Evolutionary conservation across 2,888 invertebrate species (phyloP).

Genomic region (Eudemis profundana): DNA sequence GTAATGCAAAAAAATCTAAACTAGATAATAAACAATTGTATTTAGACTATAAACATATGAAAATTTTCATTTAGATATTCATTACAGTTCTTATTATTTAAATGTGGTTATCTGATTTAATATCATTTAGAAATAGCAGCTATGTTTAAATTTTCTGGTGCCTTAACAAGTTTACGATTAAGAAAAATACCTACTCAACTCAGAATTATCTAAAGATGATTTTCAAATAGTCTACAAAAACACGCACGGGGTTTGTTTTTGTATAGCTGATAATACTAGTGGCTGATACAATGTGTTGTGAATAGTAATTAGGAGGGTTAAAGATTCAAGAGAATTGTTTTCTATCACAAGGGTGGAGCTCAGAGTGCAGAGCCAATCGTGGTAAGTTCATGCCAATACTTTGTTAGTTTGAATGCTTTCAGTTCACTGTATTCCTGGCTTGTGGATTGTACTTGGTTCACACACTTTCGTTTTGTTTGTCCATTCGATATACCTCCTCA

Average conservation of each 20-base stretch:
- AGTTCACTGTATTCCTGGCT: constrained; percentile 48
- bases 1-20: no score
- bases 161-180: background rate
- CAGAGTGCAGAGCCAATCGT: constrained; percentile 97
- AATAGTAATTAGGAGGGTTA: constrained; percentile 42
- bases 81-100: background rate
- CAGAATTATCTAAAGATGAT: background rate
- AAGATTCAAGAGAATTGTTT: constrained; percentile 55
- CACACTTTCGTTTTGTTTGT: constrained; percentile 52
- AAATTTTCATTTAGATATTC: background rate
- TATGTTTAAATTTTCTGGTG: constrained; percentile 47
- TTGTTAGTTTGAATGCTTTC: constrained; percentile 59
- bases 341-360: constrained; percentile 89
- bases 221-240: no score
- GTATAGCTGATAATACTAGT: background rate
- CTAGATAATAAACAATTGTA: no score
- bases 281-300: constrained; percentile 2
- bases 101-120: no score
- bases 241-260: no score
- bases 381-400: constrained; percentile 89
- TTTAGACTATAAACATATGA: no score
- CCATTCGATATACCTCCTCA: constrained; percentile 22
- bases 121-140: constrained; percentile 73
- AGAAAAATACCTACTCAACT: background rate
- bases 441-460: constrained; percentile 50